A percentile compares a stretch with the other conserved stretches of the same genome.
Evolutionary conservation across 2,113 vertebrate genomes (phyloP).

Genomic region (Microtus pennsylvanicus): DNA sequence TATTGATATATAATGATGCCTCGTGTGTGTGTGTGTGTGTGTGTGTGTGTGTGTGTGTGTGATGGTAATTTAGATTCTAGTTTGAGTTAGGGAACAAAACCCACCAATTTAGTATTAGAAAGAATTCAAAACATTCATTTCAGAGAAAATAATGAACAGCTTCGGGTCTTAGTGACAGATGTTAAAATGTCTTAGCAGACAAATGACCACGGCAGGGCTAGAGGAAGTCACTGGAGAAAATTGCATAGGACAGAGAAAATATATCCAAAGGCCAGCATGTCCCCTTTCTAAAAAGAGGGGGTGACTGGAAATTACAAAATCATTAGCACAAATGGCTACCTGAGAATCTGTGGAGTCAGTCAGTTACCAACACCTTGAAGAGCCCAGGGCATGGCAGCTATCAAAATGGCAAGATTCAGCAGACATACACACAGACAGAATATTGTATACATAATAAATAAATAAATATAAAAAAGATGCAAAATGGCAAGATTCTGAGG

Average conservation of each 20-base stretch:
- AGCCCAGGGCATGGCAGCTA: not conserved
- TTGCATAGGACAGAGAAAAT: not conserved
- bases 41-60: not conserved
- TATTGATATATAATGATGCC: not conserved
- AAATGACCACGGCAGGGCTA: not conserved
- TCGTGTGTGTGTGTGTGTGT: not conserved
- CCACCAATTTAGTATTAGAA: conserved; percentile 23
- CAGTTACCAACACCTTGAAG: not conserved
- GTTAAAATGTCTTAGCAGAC: conserved; percentile 40
- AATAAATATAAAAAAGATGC: no score
- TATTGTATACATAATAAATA: no score
- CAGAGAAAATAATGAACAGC: conserved; percentile 14
- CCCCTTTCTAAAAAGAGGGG: not conserved
- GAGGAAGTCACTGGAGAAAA: not conserved
- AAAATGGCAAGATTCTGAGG: not conserved
- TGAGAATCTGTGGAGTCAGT: conserved; percentile 1
- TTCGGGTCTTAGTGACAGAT: conserved; percentile 20
- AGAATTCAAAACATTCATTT: conserved; percentile 48
- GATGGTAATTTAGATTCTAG: not conserved
- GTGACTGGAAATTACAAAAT: conserved; percentile 37
- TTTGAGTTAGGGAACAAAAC: conserved; percentile 9
- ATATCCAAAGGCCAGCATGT: not conserved
- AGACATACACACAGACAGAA: no score
- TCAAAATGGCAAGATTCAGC: no score
- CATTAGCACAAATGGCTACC: not conserved